phyloP scores from a whole-genome alignment of 2,797 vertebrate species.

The Parauchenoglanis ngamensis region DNA sequence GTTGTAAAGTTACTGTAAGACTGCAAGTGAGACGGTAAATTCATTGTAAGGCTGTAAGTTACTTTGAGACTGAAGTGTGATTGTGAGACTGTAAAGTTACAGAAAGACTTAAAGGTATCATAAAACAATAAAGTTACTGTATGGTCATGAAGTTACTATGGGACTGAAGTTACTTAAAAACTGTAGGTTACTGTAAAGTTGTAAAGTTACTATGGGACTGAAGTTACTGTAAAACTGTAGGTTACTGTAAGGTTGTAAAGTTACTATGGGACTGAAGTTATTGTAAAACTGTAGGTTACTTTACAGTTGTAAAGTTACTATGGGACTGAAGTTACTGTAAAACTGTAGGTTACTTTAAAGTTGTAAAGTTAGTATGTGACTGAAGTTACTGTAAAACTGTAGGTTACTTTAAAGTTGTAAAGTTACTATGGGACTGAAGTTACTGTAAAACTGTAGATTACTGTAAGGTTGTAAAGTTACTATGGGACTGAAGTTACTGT shows the following conservation, averaged over 20 bases:
- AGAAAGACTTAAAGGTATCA: too few relatives aligned
- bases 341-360: too few relatives aligned
- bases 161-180: too few relatives aligned
- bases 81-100: neutral
- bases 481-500: neutral
- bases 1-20: neutral
- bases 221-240: neutral
- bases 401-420: neutral
- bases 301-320: too few relatives aligned
- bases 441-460: neutral
- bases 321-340: too few relatives aligned
- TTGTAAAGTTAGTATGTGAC: too few relatives aligned
- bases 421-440: neutral
- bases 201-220: too few relatives aligned
- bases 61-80: too few relatives aligned
- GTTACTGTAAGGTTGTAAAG: neutral
- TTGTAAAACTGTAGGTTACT: too few relatives aligned
- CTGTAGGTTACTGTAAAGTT: too few relatives aligned
- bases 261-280: neutral
- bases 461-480: neutral
- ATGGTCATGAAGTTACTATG: neutral
- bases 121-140: neutral
- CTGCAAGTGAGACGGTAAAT: neutral
- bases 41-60: neutral
- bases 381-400: too few relatives aligned